Conservation (phyloP, 2,888 invertebrate genomes). For the Crematogaster levior region DNA sequence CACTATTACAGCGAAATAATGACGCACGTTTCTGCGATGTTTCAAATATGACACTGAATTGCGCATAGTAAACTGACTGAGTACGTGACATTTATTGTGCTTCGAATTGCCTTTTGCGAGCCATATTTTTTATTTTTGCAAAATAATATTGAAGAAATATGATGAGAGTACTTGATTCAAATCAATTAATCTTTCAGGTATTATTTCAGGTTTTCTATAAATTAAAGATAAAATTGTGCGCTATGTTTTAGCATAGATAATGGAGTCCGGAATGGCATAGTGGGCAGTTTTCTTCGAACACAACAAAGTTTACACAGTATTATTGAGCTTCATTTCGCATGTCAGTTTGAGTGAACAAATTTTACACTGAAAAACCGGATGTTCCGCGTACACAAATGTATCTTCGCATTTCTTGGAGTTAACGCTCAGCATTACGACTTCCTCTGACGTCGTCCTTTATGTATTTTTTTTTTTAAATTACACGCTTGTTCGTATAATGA, state of each 20-base stretch:
- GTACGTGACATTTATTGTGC: not conserved
- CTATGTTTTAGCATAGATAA: conserved; percentile 31
- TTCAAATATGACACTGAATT: conserved; percentile 30
- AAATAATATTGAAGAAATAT: not conserved
- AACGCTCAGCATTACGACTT: not conserved
- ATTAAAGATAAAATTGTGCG: not conserved
- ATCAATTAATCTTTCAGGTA: conserved; percentile 12
- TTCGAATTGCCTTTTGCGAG: not conserved
- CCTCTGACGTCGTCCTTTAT: not conserved
- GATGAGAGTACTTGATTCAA: not conserved
- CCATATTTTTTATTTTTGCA: not conserved
- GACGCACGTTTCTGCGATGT: conserved; percentile 34
- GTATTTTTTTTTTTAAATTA: not conserved
- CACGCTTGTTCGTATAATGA: not conserved
- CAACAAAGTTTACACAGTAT: conserved; percentile 59
- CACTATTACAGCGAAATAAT: conserved; percentile 53
- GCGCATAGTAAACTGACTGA: not conserved
- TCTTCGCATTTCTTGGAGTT: not conserved
- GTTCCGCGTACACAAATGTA: not conserved
- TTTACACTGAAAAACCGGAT: not conserved
- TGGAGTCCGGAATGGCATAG: conserved; percentile 64
- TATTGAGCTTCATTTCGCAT: conserved; percentile 55
- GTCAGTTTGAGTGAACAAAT: conserved; percentile 8
- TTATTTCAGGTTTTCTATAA: not conserved
- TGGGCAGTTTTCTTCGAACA: conserved; percentile 76